A percentile compares a stretch with the other conserved stretches of the same genome.
Conservation (phyloP, 2,797 vertebrate species). For the Syndactyla subalaris region DNA sequence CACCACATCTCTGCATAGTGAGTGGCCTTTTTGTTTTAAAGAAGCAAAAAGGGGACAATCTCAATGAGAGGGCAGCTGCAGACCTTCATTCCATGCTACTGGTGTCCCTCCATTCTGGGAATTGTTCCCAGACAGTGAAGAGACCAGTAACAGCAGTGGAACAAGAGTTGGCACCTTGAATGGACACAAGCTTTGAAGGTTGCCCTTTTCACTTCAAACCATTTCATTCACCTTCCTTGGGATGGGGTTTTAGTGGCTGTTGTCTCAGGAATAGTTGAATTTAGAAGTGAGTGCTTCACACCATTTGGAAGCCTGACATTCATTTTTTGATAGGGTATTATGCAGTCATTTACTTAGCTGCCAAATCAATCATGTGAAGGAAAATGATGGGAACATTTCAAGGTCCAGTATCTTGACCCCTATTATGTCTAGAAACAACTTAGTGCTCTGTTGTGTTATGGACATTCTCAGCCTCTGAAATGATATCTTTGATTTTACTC, state of each 20-base stretch:
- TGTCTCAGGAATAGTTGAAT: constrained; percentile 45
- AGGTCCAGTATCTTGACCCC: neutral
- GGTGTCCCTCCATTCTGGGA: constrained; percentile 8
- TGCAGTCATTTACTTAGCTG: constrained; percentile 13
- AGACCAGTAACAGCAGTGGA: neutral
- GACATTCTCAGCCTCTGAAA: neutral
- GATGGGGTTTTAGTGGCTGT: neutral
- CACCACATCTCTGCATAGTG: neutral
- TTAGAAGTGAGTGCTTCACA: neutral
- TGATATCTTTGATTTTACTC: neutral
- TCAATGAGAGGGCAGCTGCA: neutral
- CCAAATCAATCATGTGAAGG: neutral
- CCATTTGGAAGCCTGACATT: constrained; percentile 6
- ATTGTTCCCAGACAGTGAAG: neutral
- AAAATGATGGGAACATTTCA: neutral
- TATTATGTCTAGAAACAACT: neutral
- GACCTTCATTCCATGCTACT: constrained; percentile 1
- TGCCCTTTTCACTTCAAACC: neutral
- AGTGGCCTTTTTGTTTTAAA: constrained; percentile 21
- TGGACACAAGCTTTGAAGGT: neutral
- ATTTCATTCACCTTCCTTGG: neutral
- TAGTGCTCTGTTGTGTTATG: fast-evolving
- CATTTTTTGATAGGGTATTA: neutral
- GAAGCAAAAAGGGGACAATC: neutral
- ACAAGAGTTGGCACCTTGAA: neutral